Percentiles rank a stretch among this genome's conserved stretches.
phyloP scores from a whole-genome alignment of 2,797 vertebrate species.

The Crocodylus rhombifer region DNA sequence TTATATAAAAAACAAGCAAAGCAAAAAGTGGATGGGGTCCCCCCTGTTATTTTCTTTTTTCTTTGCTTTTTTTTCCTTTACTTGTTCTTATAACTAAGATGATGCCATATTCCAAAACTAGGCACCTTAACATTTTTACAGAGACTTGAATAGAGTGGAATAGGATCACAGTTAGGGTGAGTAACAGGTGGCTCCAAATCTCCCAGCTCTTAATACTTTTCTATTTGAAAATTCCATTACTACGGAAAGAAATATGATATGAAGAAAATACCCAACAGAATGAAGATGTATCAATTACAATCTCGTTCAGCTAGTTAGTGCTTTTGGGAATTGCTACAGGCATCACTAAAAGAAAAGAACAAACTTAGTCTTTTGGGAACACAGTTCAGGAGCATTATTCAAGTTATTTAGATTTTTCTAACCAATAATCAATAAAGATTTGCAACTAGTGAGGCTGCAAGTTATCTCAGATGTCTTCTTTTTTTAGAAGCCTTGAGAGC shows the following conservation, averaged over 20 bases:
- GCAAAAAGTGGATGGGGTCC: too few relatives aligned
- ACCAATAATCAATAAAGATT: conserved; percentile 37
- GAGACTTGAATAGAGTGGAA: too few relatives aligned
- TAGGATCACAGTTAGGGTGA: too few relatives aligned
- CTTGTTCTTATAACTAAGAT: too few relatives aligned
- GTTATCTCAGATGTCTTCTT: conserved; percentile 10
- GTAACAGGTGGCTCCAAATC: background rate
- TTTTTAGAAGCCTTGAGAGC: background rate
- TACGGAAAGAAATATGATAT: background rate
- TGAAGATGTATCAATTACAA: background rate
- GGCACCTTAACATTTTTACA: too few relatives aligned
- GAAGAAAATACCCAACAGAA: background rate
- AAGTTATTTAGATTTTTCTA: conserved; percentile 28
- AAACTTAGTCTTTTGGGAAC: background rate
- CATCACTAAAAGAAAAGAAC: background rate
- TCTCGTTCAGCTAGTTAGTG: background rate
- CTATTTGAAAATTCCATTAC: background rate
- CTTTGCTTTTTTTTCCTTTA: too few relatives aligned
- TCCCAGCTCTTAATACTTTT: background rate
- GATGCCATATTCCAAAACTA: too few relatives aligned
- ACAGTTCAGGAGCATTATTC: background rate
- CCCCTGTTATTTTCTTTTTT: too few relatives aligned
- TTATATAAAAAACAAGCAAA: too few relatives aligned
- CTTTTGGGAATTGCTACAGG: background rate
- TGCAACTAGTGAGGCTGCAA: conserved; percentile 8